These are phyloP conservation scores for Gymnocheta viridis DNA, from an alignment of 2,888 invertebrate species.

Conservation along the genomic window DNA sequence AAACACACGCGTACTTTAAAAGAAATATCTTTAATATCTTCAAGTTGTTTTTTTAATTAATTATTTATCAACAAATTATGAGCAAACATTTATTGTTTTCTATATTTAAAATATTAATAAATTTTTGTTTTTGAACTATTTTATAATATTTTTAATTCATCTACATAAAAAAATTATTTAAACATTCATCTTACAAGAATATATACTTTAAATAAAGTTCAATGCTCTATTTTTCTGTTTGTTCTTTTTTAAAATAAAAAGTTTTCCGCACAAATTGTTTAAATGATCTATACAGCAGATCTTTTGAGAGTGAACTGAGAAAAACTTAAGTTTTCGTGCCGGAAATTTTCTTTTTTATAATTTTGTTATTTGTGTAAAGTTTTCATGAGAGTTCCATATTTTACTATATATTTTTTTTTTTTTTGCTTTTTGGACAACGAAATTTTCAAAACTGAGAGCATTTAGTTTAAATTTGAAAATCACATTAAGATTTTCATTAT, in stretches of 20 bases:
- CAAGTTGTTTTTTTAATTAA: not conserved
- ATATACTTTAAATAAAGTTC: constrained; percentile 30
- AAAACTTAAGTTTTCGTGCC: constrained; percentile 11
- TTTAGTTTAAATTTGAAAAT: not conserved
- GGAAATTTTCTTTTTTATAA: constrained; percentile 25
- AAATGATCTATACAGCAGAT: constrained; percentile 22
- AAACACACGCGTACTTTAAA: constrained; percentile 1
- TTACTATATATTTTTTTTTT: not conserved
- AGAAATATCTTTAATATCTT: not conserved
- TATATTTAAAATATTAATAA: constrained; percentile 18
- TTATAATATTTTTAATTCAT: not conserved
- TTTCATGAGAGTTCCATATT: constrained; percentile 14
- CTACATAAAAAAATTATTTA: not conserved
- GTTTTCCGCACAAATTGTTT: constrained; percentile 24
- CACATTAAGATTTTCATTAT: not conserved
- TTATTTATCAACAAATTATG: not conserved
- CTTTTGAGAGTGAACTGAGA: constrained; percentile 18
- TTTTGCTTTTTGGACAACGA: not conserved
- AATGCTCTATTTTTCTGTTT: constrained; percentile 25
- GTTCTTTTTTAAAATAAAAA: not conserved
- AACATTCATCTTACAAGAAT: constrained; percentile 18
- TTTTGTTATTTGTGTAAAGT: constrained; percentile 12
- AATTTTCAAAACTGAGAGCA: not conserved
- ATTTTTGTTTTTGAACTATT: not conserved
- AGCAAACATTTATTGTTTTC: constrained; percentile 1